phyloP scores from a whole-genome alignment of 2,113 vertebrate genomes.

The Pungitius pungitius region DNA sequence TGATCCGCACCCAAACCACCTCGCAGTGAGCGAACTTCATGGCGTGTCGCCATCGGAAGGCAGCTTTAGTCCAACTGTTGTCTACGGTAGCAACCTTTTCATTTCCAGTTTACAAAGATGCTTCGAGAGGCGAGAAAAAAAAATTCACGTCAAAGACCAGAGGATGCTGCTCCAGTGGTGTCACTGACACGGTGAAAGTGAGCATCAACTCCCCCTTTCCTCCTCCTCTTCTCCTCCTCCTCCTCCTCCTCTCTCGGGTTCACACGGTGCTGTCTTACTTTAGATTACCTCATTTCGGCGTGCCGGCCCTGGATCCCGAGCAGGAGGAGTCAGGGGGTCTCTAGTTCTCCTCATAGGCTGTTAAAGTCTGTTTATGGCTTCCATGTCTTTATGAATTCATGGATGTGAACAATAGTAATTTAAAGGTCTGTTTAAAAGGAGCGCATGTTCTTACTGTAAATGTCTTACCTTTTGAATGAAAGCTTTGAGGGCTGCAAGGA shows the following conservation, averaged over 20 bases:
- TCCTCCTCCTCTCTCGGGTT: background rate
- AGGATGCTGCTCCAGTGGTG: background rate
- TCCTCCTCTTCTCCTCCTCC: background rate
- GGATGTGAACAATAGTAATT: slow-evolving; percentile 30
- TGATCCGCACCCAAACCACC: background rate
- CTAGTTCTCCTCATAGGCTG: slow-evolving; percentile 26
- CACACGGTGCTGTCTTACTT: slow-evolving; percentile 62
- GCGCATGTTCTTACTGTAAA: background rate
- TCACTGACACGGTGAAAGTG: slow-evolving; percentile 7
- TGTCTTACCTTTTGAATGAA: background rate
- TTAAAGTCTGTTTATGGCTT: slow-evolving; percentile 65
- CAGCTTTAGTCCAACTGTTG: background rate
- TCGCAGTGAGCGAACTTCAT: background rate
- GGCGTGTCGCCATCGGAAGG: background rate
- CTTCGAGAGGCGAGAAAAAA: background rate
- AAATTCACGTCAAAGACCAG: slow-evolving; percentile 16
- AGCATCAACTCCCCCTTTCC: slow-evolving; percentile 5
- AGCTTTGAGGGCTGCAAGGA: no score
- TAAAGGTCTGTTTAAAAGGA: slow-evolving; percentile 15
- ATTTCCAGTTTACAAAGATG: no score
- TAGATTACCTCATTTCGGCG: slow-evolving; percentile 64
- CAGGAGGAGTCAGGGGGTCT: slow-evolving; percentile 34
- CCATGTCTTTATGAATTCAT: slow-evolving; percentile 48
- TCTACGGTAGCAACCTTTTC: background rate
- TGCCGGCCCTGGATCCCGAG: slow-evolving; percentile 55